Evolutionary conservation across 64 coral and sea anemone species (phyloP), one percentile per base, ranked within the genome.

Genomic region (Dendrophyllia cribrosa): DNA sequence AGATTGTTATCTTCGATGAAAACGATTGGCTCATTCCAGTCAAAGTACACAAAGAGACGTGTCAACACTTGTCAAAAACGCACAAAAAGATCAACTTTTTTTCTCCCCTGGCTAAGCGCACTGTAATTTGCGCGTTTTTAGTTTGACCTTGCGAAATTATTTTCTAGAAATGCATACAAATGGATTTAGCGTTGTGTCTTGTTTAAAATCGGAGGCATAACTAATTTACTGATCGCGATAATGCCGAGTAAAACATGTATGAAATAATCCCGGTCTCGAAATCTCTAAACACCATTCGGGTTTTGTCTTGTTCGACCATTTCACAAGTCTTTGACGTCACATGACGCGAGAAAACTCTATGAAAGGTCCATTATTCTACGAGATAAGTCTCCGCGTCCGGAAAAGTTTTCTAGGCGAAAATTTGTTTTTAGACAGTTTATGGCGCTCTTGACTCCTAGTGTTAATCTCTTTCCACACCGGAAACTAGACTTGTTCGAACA

Each of bases 401-500:
- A 67, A 84, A 51, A 44, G 45, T 68, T 84, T 84, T 51, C 62
- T 67, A 17, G 34, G 45, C 62, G 80, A 84, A 84, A 84, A 68
- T 17, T 67, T 84, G 80, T 84, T 68, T 84, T 67, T 14, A 84
- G 80, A 51, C 62, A 67, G 44, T 84, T 83, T 66, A 84, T 50
- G 59, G 62, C 62, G 3, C 80, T 51, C 80, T 84, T 84, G 80
- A 84, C 80, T 84, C 80, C 80, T 68, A 84, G 80, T 84, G 80
- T 14, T 84, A 84, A 84, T 84, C 80, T 84, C 80, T 84, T 84
- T 97, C 92, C 81, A 74, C 82, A 97, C 95, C 95, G 95, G 95
- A 97, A 97, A 83, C 80, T 70, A 87, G 86, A 76, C 92, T 94
- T 97, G 95, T 97, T 94, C 88, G 92, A 94, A 97, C 95, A 97